phyloP scores from a whole-genome alignment of 2,888 invertebrate species.

The Tetranychus piercei region DNA sequence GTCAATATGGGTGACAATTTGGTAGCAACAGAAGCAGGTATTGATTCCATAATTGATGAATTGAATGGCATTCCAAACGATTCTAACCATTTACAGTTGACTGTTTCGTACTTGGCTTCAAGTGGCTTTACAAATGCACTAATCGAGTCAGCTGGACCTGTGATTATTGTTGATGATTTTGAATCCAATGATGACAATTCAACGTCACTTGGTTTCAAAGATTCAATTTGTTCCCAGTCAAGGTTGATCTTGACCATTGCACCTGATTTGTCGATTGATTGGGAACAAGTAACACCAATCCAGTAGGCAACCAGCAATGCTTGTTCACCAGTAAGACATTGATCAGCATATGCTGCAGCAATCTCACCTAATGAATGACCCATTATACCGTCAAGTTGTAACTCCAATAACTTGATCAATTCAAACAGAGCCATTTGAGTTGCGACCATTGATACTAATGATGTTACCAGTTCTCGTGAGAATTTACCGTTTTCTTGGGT shows the following conservation, averaged over 20 bases:
- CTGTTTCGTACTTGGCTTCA: not conserved
- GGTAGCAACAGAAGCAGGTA: no score
- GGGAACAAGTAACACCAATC: constrained; percentile 30
- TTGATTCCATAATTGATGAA: no score
- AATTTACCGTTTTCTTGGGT: no score
- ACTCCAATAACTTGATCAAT: constrained; percentile 33
- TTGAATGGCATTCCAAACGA: no score
- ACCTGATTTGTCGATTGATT: not conserved
- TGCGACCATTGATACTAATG: constrained; percentile 37
- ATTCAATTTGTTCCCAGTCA: no score
- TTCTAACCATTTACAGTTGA: no score
- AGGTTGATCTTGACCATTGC: no score
- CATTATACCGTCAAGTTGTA: constrained; percentile 37
- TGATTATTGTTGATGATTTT: no score
- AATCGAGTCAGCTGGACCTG: constrained; percentile 44
- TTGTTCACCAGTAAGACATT: constrained; percentile 37
- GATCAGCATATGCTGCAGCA: constrained; percentile 39
- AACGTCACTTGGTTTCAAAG: no score
- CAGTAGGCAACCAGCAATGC: constrained; percentile 38
- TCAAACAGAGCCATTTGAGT: constrained; percentile 39
- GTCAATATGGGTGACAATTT: no score
- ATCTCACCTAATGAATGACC: constrained; percentile 34
- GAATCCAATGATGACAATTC: no score
- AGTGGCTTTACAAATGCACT: not conserved
- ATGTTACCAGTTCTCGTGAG: no score